Evolutionary conservation across 2,113 vertebrate genomes (phyloP).

Genomic region (Aphelocoma coerulescens): DNA sequence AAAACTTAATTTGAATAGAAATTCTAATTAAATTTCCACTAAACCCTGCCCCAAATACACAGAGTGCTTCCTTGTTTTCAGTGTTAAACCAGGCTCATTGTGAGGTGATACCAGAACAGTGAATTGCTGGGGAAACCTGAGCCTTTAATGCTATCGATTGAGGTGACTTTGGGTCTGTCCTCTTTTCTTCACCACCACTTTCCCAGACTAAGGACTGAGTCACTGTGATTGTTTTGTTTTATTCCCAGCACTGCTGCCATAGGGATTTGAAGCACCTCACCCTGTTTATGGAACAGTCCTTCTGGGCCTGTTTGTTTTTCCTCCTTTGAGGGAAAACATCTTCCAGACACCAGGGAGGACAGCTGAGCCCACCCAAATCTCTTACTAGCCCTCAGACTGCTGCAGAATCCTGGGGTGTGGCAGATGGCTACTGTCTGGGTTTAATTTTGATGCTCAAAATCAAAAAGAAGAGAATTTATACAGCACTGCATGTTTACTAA

Average conservation of each 20-base stretch:
- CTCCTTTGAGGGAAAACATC: not conserved
- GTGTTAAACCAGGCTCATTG: not conserved
- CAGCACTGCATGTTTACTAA: not conserved
- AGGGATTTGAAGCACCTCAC: not conserved
- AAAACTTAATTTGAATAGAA: not conserved
- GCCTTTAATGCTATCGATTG: not conserved
- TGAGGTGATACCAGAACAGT: not conserved
- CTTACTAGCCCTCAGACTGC: not conserved
- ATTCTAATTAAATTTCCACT: not conserved
- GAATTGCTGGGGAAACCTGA: not conserved
- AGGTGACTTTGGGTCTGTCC: not conserved
- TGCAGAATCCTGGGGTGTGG: not conserved
- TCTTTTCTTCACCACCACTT: not conserved
- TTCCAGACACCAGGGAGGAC: not conserved
- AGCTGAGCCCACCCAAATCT: not conserved
- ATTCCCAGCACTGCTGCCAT: not conserved
- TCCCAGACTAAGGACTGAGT: not conserved
- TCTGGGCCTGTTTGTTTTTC: not conserved
- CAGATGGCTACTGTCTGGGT: not conserved
- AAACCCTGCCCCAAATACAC: not conserved
- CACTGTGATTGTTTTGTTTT: not conserved
- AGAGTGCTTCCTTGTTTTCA: not conserved
- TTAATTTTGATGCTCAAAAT: not conserved
- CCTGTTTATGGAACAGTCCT: not conserved
- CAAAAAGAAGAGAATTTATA: not conserved